Evolutionary conservation across 2,888 invertebrate genomes (phyloP).

Genomic region (Lasioglossum vierecki): DNA sequence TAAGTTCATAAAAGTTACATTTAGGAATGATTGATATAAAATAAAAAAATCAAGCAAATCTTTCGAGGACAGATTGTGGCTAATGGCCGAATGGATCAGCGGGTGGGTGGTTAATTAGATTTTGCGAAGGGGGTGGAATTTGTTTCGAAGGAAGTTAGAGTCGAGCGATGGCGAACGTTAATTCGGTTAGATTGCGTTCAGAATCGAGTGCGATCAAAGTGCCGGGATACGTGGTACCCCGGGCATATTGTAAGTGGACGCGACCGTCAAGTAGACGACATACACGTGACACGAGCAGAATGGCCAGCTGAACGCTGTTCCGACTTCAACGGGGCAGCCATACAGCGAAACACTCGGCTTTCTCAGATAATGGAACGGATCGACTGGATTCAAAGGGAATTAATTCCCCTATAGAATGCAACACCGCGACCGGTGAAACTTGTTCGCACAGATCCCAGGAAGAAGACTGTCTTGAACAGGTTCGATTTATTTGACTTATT

Average conservation of each 20-base stretch:
- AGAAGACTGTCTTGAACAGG: background rate
- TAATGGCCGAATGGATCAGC: background rate
- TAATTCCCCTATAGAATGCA: background rate
- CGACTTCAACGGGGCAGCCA: background rate
- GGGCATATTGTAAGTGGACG: conserved; percentile 5
- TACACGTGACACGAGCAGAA: background rate
- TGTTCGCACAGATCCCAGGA: background rate
- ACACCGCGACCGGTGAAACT: background rate
- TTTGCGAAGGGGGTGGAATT: background rate
- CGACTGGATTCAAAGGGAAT: background rate
- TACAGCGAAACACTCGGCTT: background rate
- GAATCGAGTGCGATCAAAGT: background rate
- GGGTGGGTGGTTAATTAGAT: background rate
- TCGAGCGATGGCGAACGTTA: background rate
- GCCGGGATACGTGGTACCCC: background rate
- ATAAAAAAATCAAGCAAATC: too few relatives aligned
- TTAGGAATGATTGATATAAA: too few relatives aligned
- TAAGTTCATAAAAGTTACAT: too few relatives aligned
- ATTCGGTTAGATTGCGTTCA: conserved; percentile 2
- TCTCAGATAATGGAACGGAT: background rate
- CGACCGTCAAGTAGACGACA: conserved; percentile 2
- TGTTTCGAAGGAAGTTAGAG: background rate
- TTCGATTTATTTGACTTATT: background rate
- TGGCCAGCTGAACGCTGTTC: background rate
- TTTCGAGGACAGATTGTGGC: background rate